A percentile compares a stretch with the other conserved stretches of the same genome.
Evolutionary conservation across 1,140 invertebrate genomes (phyloP).

Genomic region (Drosophila rufa): DNA sequence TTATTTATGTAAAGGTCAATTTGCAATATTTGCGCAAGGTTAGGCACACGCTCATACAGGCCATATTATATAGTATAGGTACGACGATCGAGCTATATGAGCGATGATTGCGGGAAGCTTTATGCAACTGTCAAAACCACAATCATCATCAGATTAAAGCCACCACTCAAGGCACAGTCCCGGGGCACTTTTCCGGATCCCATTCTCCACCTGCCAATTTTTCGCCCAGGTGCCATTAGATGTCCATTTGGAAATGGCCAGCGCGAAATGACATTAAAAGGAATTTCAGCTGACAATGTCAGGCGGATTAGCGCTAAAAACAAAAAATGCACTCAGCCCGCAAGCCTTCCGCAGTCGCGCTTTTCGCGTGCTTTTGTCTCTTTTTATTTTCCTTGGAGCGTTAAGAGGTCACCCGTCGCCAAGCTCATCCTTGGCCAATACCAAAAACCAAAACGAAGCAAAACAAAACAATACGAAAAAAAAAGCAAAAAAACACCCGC

Average conservation of each 20-base stretch:
- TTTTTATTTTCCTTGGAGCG: conserved; percentile 27
- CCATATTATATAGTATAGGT: not conserved
- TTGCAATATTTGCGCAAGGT: conserved; percentile 80
- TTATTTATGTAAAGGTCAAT: conserved; percentile 82
- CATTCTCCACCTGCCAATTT: not conserved
- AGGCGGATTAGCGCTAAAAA: conserved; percentile 57
- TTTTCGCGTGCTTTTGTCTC: conserved; percentile 21
- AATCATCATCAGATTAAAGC: conserved; percentile 31
- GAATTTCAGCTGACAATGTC: conserved; percentile 75
- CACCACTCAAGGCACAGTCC: not conserved
- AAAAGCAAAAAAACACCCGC: conserved; percentile 21
- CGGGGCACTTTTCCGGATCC: not conserved
- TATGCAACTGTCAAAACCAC: conserved; percentile 47
- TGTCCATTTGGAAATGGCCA: conserved; percentile 27
- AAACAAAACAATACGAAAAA: conserved; percentile 9
- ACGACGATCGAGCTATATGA: conserved; percentile 32
- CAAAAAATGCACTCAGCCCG: conserved; percentile 43
- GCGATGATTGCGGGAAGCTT: conserved; percentile 38
- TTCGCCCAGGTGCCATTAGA: conserved; percentile 15
- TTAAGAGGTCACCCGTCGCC: conserved; percentile 31
- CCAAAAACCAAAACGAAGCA: conserved; percentile 16
- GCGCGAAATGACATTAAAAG: conserved; percentile 65
- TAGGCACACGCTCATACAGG: conserved; percentile 42
- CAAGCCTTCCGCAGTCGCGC: conserved; percentile 34
- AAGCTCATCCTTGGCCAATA: conserved; percentile 64